Conservation (phyloP, 2,888 invertebrate genomes). For the Chymomyza caudatula region DNA sequence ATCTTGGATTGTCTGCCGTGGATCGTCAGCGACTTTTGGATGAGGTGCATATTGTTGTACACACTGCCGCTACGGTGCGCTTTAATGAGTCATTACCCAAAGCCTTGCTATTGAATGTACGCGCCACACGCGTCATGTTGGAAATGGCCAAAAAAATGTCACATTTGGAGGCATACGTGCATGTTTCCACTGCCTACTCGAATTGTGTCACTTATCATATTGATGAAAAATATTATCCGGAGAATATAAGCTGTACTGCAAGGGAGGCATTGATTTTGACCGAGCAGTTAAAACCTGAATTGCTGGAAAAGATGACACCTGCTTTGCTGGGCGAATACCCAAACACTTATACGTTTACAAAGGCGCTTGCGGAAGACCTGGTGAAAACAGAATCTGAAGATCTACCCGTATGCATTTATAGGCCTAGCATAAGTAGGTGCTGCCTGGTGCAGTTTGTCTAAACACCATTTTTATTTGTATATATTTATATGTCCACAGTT, state of each 20-base stretch:
- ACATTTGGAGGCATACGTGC: constrained; percentile 79
- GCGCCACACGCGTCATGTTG: constrained; percentile 83
- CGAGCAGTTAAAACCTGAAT: constrained; percentile 72
- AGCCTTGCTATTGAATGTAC: constrained; percentile 84
- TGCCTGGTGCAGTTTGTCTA: neutral
- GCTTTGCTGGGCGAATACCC: constrained; percentile 77
- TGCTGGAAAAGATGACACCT: constrained; percentile 69
- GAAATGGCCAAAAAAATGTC: constrained; percentile 82
- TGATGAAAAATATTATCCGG: constrained; percentile 77
- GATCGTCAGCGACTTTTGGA: constrained; percentile 71
- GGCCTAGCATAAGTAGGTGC: constrained; percentile 83
- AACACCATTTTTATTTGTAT: neutral
- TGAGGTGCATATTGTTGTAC: constrained; percentile 83
- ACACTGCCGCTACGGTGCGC: constrained; percentile 92
- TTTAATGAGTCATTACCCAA: constrained; percentile 85
- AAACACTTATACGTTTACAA: constrained; percentile 87
- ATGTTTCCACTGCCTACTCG: constrained; percentile 85
- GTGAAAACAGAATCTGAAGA: constrained; percentile 80
- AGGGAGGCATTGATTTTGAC: constrained; percentile 72
- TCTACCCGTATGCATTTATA: constrained; percentile 83
- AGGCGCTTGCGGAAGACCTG: constrained; percentile 84
- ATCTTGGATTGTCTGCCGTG: constrained; percentile 75
- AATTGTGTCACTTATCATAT: constrained; percentile 80
- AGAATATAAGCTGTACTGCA: constrained; percentile 67
- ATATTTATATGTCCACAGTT: too few relatives aligned